Percentiles rank a stretch among this genome's conserved stretches.
Evolutionary conservation across 2,797 vertebrate genomes (phyloP).

Genomic region (Rhincodon typus): DNA sequence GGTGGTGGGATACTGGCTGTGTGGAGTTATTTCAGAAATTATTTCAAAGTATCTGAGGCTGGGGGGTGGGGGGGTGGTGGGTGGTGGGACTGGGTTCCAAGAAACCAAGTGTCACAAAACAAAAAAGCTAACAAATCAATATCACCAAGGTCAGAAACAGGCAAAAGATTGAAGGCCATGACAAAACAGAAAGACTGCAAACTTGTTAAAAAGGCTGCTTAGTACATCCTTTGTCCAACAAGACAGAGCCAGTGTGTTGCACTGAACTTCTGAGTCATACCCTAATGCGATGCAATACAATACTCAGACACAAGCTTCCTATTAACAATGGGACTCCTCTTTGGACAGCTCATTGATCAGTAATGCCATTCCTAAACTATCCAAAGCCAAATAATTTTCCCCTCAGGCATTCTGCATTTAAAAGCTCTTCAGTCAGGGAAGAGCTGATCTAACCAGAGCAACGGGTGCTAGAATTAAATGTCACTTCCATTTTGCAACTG

Average conservation of each 20-base stretch:
- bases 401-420: not conserved
- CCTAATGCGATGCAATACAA: not conserved
- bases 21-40: not conserved
- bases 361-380: not conserved
- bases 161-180: not conserved
- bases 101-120: not conserved
- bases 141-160: not conserved
- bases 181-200: not conserved
- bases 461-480: not conserved
- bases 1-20: no score
- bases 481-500: not conserved
- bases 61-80: no score
- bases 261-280: not conserved
- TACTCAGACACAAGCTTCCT: not conserved
- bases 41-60: not conserved
- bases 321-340: slow-evolving; percentile 6
- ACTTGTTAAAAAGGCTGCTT: not conserved
- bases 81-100: not conserved
- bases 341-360: not conserved
- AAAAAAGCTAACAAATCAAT: not conserved
- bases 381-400: not conserved
- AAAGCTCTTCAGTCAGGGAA: not conserved
- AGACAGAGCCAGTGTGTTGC: not conserved
- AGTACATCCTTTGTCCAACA: not conserved
- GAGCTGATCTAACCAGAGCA: not conserved